Evolutionary conservation across 1,140 invertebrate genomes (phyloP).

Genomic region (Leptoteleia sp.): DNA sequence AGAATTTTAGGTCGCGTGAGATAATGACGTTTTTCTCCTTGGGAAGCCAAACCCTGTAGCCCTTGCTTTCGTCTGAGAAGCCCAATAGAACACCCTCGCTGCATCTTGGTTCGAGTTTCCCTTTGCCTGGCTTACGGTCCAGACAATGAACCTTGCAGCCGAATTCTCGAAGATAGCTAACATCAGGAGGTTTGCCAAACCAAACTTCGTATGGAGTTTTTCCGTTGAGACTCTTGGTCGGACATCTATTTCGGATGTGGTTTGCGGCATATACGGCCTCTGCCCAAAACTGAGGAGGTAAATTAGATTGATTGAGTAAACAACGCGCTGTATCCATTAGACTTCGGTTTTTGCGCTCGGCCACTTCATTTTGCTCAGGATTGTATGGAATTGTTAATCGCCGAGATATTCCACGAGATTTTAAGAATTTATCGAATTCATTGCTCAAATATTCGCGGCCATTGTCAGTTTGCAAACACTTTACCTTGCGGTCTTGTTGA

Average conservation of each 20-base stretch:
- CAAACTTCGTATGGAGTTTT: slow-evolving; percentile 68
- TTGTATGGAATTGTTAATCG: slow-evolving; percentile 43
- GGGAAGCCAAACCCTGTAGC: no score
- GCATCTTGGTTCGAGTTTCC: slow-evolving; percentile 3
- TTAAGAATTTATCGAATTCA: slow-evolving; percentile 28
- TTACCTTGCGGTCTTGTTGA: slow-evolving; percentile 62
- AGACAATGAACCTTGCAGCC: slow-evolving; percentile 5
- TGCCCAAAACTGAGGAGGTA: slow-evolving; percentile 70
- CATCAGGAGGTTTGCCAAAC: slow-evolving; percentile 64
- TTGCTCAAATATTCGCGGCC: slow-evolving; percentile 42
- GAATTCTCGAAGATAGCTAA: slow-evolving; percentile 7
- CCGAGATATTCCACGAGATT: slow-evolving; percentile 38
- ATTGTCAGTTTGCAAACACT: slow-evolving; percentile 44
- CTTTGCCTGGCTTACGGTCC: slow-evolving; percentile 9
- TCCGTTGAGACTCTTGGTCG: slow-evolving; percentile 54
- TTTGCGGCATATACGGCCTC: slow-evolving; percentile 74
- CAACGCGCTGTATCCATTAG: slow-evolving; percentile 70
- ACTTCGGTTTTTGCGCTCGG: slow-evolving; percentile 57
- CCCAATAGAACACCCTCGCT: background rate
- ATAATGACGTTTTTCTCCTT: no score
- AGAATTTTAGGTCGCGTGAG: no score
- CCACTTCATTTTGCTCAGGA: slow-evolving; percentile 49
- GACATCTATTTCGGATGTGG: slow-evolving; percentile 74
- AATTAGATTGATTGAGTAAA: slow-evolving; percentile 68
- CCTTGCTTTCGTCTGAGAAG: background rate